These are phyloP conservation scores for Cassiopea andromeda DNA, from an alignment of 30 jellyfish, hydroid and myxozoan genomes.

Conservation along the genomic window DNA sequence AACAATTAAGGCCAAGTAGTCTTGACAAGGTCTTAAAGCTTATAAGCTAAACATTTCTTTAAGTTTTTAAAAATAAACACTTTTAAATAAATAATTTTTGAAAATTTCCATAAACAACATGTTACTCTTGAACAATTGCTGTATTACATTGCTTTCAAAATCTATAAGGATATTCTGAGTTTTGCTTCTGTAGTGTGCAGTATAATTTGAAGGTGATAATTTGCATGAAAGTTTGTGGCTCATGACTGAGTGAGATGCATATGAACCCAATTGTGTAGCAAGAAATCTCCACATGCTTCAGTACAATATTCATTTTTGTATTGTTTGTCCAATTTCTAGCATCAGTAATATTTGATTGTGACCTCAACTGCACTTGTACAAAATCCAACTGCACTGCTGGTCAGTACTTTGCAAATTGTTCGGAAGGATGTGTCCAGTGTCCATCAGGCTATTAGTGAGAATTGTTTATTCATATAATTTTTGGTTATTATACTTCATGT, in stretches of 20 bases:
- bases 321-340: constrained; percentile 3
- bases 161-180: neutral
- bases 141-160: too few relatives aligned
- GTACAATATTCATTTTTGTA: neutral
- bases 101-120: too few relatives aligned
- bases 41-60: too few relatives aligned
- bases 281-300: neutral
- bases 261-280: neutral
- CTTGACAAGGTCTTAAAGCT: too few relatives aligned
- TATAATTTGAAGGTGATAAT: neutral
- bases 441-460: constrained; percentile 94
- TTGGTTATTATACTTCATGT: too few relatives aligned
- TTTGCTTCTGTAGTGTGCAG: neutral
- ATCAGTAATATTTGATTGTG: constrained; percentile 78
- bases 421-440: constrained; percentile 90
- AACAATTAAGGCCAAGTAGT: too few relatives aligned
- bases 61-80: too few relatives aligned
- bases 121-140: too few relatives aligned
- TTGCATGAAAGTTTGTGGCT: neutral
- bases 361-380: constrained; percentile 87
- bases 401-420: constrained; percentile 85
- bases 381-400: constrained; percentile 96
- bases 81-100: too few relatives aligned
- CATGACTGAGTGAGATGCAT: neutral
- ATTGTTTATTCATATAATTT: neutral